Evolutionary conservation across 2,888 invertebrate genomes (phyloP).

Genomic region (Tuta absoluta): DNA sequence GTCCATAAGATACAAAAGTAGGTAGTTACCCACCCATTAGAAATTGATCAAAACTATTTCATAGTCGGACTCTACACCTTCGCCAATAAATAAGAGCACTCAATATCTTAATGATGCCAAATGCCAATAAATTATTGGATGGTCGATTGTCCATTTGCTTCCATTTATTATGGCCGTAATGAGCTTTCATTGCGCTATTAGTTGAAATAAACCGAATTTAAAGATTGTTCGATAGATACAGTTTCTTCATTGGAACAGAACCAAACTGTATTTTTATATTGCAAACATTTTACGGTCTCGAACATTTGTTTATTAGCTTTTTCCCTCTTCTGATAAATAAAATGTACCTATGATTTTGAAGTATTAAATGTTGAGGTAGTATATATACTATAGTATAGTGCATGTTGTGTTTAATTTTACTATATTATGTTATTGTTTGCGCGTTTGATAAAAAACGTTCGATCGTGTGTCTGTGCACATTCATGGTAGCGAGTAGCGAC

Average conservation of each 20-base stretch:
- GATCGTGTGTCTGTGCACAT: too few relatives aligned
- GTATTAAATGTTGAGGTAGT: too few relatives aligned
- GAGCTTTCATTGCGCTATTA: conserved; percentile 21
- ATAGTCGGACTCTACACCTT: not conserved
- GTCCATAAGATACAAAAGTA: too few relatives aligned
- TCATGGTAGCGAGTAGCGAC: too few relatives aligned
- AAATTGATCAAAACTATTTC: too few relatives aligned
- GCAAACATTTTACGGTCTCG: conserved; percentile 39
- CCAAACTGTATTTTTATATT: conserved; percentile 48
- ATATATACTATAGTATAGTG: too few relatives aligned
- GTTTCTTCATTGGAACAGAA: conserved; percentile 43
- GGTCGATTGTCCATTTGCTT: conserved; percentile 24
- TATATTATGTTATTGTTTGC: too few relatives aligned
- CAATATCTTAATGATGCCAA: conserved; percentile 28
- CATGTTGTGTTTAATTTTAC: too few relatives aligned
- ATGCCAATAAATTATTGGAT: conserved; percentile 30
- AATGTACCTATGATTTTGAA: too few relatives aligned
- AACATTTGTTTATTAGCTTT: not conserved
- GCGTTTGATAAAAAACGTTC: too few relatives aligned
- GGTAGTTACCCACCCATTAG: too few relatives aligned
- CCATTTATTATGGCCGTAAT: conserved; percentile 28
- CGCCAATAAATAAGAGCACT: conserved; percentile 20
- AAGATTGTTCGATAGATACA: not conserved
- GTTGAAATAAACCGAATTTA: conserved; percentile 2
- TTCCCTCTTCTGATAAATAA: too few relatives aligned